Evolutionary conservation across 1,140 invertebrate species (phyloP), one percentile per base, ranked within the genome.

Genomic region (Conopomorpha cramerella): DNA sequence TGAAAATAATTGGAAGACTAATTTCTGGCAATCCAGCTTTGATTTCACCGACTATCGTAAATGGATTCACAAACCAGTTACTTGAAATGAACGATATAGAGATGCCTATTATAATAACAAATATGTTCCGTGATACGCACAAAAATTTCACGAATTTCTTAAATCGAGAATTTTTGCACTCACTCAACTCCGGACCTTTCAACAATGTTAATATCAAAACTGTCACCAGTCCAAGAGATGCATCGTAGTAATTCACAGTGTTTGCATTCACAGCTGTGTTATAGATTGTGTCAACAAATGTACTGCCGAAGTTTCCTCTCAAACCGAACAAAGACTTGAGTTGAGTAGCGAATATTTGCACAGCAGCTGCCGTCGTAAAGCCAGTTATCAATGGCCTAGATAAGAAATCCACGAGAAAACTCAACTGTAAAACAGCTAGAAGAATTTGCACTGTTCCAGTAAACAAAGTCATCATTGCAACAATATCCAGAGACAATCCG

Each of bases 341-440:
- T 10, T 23, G 19, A 6, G 19, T 6, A 4, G 19, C 10, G 4
- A 23, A 6, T 6, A 23, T 23, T 10, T 23, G 90, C 15, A 93
- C 70, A n/a, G 91, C 89, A 0, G 91, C 91, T 0, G 90, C 90
- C 18, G 88, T 84, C 0, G 89, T 93, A 46, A 95, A 95, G 0
- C 90, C 90, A 34, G 85, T 86, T 27, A 91, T 91, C 0, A 93
- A 89, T 1, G 91, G 89, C 39, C 85, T 79, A 1, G 90, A 92
- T 46, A 94, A 92, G 56, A 91, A 93, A 43, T 92, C 86, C 35
- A 92, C 83, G 8, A 94, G 59, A 51, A 93, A 91, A 30, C 91
- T 91, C 55, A 93, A 70, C 61, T 91, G 85, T 16, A 92, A 72
- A 14, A 92, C 39, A 3, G 89, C 90, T 51, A 91, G 78, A 0